Conservation (phyloP, 2,113 vertebrate genomes). For the Charadrius vociferus region DNA sequence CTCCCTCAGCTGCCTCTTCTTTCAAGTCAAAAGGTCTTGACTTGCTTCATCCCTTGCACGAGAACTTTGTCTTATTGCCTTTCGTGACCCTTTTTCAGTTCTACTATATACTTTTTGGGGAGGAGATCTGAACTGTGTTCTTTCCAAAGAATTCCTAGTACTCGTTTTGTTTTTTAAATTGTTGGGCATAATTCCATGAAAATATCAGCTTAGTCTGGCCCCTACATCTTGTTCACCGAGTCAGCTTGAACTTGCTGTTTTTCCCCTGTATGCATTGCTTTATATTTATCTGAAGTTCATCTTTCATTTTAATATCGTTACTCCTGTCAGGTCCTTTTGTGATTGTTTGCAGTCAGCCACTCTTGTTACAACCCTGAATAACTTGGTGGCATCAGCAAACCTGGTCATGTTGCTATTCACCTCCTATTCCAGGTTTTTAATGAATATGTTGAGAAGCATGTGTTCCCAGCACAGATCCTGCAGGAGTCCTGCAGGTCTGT, state of each 20-base stretch:
- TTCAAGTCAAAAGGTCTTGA: not conserved
- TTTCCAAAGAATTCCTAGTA: not conserved
- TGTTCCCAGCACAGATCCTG: slow-evolving; percentile 55
- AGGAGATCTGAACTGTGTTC: not conserved
- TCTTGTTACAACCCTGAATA: not conserved
- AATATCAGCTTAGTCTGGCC: not conserved
- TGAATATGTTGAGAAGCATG: slow-evolving; percentile 55
- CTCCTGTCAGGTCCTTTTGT: not conserved
- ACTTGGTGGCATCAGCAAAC: slow-evolving; percentile 20
- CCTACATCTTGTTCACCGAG: not conserved
- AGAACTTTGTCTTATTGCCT: not conserved
- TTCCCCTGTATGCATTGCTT: not conserved
- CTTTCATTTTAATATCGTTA: not conserved
- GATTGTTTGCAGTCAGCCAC: not conserved
- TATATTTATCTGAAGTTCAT: not conserved
- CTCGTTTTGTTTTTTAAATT: not conserved
- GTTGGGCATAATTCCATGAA: not conserved
- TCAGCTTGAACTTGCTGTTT: not conserved
- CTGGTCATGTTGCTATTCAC: slow-evolving; percentile 13
- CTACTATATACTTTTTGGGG: not conserved
- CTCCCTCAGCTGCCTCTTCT: not conserved
- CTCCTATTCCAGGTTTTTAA: slow-evolving; percentile 57
- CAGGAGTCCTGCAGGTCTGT: slow-evolving; percentile 62
- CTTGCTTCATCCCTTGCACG: not conserved
- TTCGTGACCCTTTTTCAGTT: not conserved